Evolutionary conservation across 64 coral and sea anemone genomes (phyloP).

Genomic region (Cladopsammia gracilis): DNA sequence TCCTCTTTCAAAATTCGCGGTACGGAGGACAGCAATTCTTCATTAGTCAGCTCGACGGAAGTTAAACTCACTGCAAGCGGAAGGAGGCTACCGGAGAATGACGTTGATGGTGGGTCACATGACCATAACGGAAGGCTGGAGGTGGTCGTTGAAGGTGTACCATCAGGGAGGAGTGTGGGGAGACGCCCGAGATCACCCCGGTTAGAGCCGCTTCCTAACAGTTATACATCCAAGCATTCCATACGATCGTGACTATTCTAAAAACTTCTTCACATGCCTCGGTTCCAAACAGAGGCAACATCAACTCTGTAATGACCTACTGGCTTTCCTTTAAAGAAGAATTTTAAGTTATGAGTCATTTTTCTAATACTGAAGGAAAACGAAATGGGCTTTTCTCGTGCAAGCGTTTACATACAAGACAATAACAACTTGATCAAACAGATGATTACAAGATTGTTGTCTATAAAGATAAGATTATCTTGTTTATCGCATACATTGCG

Average conservation of each 20-base stretch:
- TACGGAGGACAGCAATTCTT: neutral
- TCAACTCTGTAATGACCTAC: no score
- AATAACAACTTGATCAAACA: no score
- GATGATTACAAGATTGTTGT: no score
- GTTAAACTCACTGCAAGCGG: neutral
- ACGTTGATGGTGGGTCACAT: neutral
- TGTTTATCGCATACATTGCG: no score
- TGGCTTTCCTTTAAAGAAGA: no score
- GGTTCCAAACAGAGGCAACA: no score
- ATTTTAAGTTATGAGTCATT: no score
- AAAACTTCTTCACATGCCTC: neutral
- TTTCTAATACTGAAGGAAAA: no score
- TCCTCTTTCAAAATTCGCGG: neutral
- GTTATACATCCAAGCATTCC: slow-evolving; percentile 32
- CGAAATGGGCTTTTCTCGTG: no score
- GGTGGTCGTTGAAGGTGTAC: slow-evolving; percentile 7
- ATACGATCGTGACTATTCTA: neutral
- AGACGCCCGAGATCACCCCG: neutral
- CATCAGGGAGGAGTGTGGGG: neutral
- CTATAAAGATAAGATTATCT: no score
- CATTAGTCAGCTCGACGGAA: neutral
- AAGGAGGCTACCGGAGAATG: neutral
- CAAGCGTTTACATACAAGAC: no score
- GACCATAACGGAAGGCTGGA: neutral
- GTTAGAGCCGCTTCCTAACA: slow-evolving; percentile 12